Evolutionary conservation across 2,888 invertebrate genomes (phyloP), one percentile per base, ranked within the genome.

Genomic region (Ceraclea dissimilis): DNA sequence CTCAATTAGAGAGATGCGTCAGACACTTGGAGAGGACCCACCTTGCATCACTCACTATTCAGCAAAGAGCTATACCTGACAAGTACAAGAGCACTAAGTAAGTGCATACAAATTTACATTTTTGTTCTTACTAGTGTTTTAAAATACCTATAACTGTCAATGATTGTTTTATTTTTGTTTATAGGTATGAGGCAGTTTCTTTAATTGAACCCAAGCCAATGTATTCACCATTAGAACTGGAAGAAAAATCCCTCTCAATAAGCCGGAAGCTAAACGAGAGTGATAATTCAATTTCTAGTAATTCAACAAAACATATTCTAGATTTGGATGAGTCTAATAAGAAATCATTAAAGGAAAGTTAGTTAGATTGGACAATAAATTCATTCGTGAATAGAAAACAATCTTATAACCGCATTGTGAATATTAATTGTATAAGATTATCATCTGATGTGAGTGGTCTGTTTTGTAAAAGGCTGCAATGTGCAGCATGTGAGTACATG

Each of bases 51-150:
- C 70, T 79, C 6, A 75, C 72, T 43, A 78, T 85, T 64, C 81
- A 83, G 39, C 92, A 93, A 68, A 89, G 89, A 69, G 92, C 94
- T 49, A 88, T 94, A 62, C 83, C 85, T 63, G 93, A 94, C 68
- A 96, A 95, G 75, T 96, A 93, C 76, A 90, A 85, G 71, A 77
- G 74, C 63, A 81, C 79, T 69, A 88, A 88, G 83, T 88, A 22
- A 55, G 52, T 49, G n/a, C n/a, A 21, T 5, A 63, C n/a, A 8
- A 16, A 20, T 20, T 2, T 56, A 22, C 18, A 21, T 13, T 46
- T 16, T 47, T 43, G 26, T 10, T 31, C 13, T 34, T 51, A 16
- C 22, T 2, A 10, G 8, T 49, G 4, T 22, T 6, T 26, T 26
- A n/a, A n/a, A n/a, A n/a, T 48, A 21, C 19, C 33, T 6, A 44